These are phyloP conservation scores for Eleutherodactylus coqui DNA, from an alignment of 2,797 vertebrate species.

Conservation along the genomic window DNA sequence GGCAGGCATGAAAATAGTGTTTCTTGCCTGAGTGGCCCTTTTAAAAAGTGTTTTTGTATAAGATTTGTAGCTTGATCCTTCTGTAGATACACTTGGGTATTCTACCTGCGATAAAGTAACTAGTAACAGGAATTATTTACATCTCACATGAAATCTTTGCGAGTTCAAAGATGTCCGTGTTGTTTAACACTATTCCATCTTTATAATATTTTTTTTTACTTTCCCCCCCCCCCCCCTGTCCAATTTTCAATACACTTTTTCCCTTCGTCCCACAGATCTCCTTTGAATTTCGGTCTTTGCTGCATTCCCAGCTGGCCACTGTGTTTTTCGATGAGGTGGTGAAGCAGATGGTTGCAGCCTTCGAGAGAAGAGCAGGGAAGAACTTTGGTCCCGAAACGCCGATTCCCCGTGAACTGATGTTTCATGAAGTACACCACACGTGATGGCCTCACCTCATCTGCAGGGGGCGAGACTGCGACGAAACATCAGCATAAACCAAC, in stretches of 20 bases:
- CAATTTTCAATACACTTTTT: neutral
- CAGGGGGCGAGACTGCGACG: constrained; percentile 36
- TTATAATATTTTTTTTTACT: no score
- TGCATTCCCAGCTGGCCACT: constrained; percentile 92
- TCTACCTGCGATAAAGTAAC: no score
- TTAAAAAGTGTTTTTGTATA: no score
- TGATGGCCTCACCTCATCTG: constrained; percentile 73
- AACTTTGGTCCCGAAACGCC: constrained; percentile 89
- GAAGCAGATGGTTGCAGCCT: constrained; percentile 93
- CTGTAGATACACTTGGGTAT: no score
- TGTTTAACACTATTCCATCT: no score
- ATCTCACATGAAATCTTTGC: no score
- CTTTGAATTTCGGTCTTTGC: constrained; percentile 94
- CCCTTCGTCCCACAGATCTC: constrained; percentile 82
- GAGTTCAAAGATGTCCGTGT: no score
- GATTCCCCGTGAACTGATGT: constrained; percentile 92
- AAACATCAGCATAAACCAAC: constrained; percentile 50
- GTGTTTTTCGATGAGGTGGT: constrained; percentile 97
- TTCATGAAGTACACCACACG: constrained; percentile 91
- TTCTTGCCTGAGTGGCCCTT: no score
- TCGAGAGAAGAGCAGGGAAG: constrained; percentile 86
- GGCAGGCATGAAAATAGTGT: no score
- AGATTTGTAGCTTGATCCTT: no score
- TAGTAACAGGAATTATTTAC: no score
- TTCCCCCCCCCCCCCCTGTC: no score